These are phyloP conservation scores for Mionectes olivaceus DNA, from an alignment of 2,797 vertebrate genomes.

Conservation along the genomic window DNA sequence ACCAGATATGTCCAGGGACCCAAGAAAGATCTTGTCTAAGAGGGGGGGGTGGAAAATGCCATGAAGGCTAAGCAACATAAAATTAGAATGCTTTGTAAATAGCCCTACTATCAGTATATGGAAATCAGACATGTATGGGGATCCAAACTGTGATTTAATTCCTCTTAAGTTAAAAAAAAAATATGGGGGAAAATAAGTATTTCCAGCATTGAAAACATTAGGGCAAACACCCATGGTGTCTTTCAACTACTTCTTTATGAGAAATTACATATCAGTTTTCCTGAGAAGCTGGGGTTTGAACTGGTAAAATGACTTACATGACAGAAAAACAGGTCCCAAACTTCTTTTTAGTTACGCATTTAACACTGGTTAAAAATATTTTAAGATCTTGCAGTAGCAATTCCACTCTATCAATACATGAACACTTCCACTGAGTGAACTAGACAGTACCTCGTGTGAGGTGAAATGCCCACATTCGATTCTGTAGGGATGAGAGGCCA, in stretches of 20 bases:
- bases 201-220: neutral
- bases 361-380: neutral
- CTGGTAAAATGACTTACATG: neutral
- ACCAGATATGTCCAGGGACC: neutral
- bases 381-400: neutral
- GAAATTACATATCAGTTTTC: neutral
- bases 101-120: neutral
- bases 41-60: neutral
- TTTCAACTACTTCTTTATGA: neutral
- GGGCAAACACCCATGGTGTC: neutral
- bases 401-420: neutral
- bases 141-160: neutral
- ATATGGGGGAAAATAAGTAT: fast-evolving
- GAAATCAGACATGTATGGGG: neutral
- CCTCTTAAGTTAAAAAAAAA: neutral
- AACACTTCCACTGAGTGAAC: neutral
- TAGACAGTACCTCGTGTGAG: fast-evolving
- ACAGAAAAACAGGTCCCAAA: neutral
- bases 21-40: neutral
- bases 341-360: neutral
- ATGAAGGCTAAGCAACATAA: neutral
- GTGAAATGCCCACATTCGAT: neutral
- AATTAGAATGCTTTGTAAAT: neutral
- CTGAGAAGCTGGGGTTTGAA: neutral
- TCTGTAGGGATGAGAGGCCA: neutral